These are phyloP conservation scores for Gymnarchus niloticus DNA, from an alignment of 2,113 vertebrate genomes.

Conservation along the genomic window DNA sequence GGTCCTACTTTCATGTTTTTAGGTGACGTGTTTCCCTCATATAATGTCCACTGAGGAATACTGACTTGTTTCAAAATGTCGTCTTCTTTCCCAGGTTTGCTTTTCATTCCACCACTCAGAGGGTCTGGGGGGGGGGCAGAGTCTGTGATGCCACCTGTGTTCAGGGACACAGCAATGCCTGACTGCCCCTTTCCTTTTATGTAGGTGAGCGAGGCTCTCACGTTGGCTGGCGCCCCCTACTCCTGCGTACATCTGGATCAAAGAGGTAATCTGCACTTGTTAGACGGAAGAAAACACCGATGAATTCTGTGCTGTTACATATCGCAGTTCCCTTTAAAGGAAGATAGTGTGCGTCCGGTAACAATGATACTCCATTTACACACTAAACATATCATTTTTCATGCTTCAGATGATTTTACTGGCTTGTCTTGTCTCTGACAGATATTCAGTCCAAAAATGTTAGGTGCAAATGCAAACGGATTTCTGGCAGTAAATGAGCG, in stretches of 20 bases:
- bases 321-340: not conserved
- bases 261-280: constrained; percentile 40
- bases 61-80: not conserved
- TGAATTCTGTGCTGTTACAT: not conserved
- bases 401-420: not conserved
- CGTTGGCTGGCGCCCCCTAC: constrained; percentile 40
- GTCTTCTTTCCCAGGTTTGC: not conserved
- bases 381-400: not conserved
- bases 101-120: constrained; percentile 7
- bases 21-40: not conserved
- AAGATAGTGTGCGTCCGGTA: too few species aligned
- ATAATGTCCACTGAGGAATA: not conserved
- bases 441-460: not conserved
- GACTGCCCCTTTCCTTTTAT: constrained; percentile 24
- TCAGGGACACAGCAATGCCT: not conserved
- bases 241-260: constrained; percentile 46
- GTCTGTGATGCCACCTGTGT: not conserved
- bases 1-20: not conserved
- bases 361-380: not conserved
- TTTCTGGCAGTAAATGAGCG: not conserved
- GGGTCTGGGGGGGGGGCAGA: not conserved
- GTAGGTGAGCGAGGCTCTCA: constrained; percentile 48
- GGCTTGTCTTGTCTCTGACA: not conserved
- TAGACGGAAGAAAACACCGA: not conserved
- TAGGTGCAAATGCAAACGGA: not conserved